Percentiles rank a stretch among this genome's conserved stretches.
Conservation (phyloP, 2,113 vertebrate species). For the Melanerpes formicivorus region DNA sequence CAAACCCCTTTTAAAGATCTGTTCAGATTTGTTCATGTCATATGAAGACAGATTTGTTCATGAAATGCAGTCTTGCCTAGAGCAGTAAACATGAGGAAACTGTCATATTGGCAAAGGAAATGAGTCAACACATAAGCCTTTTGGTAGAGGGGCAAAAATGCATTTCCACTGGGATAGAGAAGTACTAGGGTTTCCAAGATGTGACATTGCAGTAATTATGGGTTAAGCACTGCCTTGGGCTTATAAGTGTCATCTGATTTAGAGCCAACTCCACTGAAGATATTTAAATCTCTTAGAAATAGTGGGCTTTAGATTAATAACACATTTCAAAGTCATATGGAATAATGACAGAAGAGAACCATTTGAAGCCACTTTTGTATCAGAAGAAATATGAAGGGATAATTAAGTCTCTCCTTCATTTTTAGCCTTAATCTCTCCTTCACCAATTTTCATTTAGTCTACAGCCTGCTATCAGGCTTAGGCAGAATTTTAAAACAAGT, state of each 20-base stretch:
- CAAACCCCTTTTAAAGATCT: conserved; percentile 24
- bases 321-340: conserved; percentile 24
- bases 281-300: conserved; percentile 76
- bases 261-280: conserved; percentile 79
- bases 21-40: conserved; percentile 38
- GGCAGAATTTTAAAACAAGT: conserved; percentile 24
- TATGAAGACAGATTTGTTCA: conserved; percentile 55
- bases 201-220: conserved; percentile 90
- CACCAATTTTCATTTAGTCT: background rate
- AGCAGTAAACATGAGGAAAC: conserved; percentile 92
- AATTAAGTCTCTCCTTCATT: conserved; percentile 25
- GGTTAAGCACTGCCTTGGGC: conserved; percentile 97
- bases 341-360: background rate
- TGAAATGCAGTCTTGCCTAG: conserved; percentile 75
- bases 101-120: conserved; percentile 89
- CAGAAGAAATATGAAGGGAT: background rate
- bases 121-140: conserved; percentile 87
- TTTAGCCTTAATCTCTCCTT: conserved; percentile 25
- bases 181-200: conserved; percentile 88
- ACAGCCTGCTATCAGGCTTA: background rate
- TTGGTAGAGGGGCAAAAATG: conserved; percentile 78
- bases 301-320: conserved; percentile 52
- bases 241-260: conserved; percentile 82
- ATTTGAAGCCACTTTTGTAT: background rate
- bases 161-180: conserved; percentile 86